Evolutionary conservation across 2,888 invertebrate genomes (phyloP).

Genomic region (Unio delphinus): DNA sequence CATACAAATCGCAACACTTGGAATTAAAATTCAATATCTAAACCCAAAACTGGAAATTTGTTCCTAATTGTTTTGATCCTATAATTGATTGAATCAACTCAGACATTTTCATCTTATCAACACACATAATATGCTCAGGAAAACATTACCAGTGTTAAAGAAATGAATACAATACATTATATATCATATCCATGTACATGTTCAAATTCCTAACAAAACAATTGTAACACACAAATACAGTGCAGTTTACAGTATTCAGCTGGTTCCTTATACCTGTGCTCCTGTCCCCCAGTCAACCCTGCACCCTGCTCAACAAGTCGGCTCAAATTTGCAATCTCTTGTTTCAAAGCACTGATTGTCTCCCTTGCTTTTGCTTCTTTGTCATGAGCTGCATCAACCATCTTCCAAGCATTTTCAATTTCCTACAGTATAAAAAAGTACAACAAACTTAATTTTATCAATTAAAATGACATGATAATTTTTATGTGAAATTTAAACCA

Average conservation of each 20-base stretch:
- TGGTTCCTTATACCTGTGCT: conserved; percentile 54
- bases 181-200: neutral
- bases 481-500: neutral
- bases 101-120: too few species aligned
- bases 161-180: too few species aligned
- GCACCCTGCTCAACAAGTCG: conserved; percentile 80
- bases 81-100: too few species aligned
- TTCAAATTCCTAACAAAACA: neutral
- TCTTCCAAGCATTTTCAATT: conserved; percentile 75
- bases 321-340: conserved; percentile 78
- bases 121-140: too few species aligned
- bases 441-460: neutral
- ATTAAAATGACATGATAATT: neutral
- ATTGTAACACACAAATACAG: too few species aligned
- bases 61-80: too few species aligned
- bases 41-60: too few species aligned
- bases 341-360: conserved; percentile 80
- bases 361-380: conserved; percentile 82
- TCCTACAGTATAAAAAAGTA: conserved; percentile 63
- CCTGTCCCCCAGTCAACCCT: conserved; percentile 73
- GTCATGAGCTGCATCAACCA: conserved; percentile 83
- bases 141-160: neutral
- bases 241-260: neutral
- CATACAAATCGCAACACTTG: too few species aligned
- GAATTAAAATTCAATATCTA: too few species aligned